Evolutionary conservation across 37 sponge, comb jelly and placozoan genomes (phyloP).

Genomic region (Ephydatia muelleri): DNA sequence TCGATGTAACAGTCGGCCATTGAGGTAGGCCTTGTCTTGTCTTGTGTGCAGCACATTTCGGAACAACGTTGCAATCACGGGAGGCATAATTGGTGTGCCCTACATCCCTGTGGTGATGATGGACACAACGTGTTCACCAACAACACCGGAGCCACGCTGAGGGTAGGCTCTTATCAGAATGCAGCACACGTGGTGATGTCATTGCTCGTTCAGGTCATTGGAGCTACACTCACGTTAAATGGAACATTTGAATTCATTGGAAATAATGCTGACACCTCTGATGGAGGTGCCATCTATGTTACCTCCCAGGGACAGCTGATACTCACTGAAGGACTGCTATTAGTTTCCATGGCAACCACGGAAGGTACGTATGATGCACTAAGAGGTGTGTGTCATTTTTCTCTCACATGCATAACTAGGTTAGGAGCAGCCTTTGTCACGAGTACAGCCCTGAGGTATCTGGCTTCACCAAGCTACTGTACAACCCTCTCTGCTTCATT

Average conservation of each 20-base stretch:
- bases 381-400: not conserved
- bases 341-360: not conserved
- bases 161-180: not conserved
- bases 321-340: conserved; percentile 17
- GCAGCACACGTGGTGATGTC: not conserved
- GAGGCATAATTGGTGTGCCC: not conserved
- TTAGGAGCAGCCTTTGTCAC: conserved; percentile 28
- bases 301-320: conserved; percentile 35
- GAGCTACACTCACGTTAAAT: conserved; percentile 7
- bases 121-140: conserved; percentile 7
- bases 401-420: not conserved
- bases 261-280: conserved; percentile 13
- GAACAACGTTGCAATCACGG: not conserved
- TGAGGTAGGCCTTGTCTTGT: too few species aligned
- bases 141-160: conserved; percentile 15
- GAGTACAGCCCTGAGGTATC: not conserved
- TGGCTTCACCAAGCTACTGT: conserved; percentile 23
- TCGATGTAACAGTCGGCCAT: not conserved
- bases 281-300: conserved; percentile 39
- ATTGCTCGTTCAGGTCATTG: conserved; percentile 26
- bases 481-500: conserved; percentile 57
- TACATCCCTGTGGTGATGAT: conserved; percentile 10
- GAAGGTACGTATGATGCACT: not conserved
- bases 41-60: conserved; percentile 9
- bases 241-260: conserved; percentile 12